Evolutionary conservation across 2,888 invertebrate species (phyloP), one percentile per base, ranked within the genome.

Genomic region (Stomorhina lunata): DNA sequence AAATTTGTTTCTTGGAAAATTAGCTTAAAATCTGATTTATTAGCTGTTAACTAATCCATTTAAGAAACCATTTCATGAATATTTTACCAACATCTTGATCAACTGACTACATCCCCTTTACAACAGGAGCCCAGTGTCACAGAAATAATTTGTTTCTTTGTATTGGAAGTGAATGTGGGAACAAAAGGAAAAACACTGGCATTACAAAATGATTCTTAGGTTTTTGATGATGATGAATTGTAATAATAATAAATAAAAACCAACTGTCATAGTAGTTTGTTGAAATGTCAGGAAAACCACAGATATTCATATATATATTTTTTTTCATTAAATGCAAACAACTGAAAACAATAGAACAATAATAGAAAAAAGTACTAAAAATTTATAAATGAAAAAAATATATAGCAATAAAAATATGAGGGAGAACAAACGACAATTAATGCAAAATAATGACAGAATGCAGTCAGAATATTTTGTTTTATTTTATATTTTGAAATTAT

Each of bases 281-380:
- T 15, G 25, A 81, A 75, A 82, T 75, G 59, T 71, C 61, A 82
- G 82, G 59, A 79, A 82, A 79, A 79, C 75, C 79, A 65, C 79
- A 73, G 66, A 73, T 61, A 75, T 63, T 48, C 25, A 40, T 12
- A 15, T 4, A 15, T 25, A 22, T 48, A 15, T 45, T 48, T 45
- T 66, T 69, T 75, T 75, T 82, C 66, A 79, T 82, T 71, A 79
- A 61, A 79, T 29, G 22, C 59, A 73, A 72, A 81, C 53, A 73
- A 69, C 45, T 61, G 61, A 73, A 75, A 72, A 81, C 79, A 66
- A 80, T 66, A 50, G 72, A 57, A 78, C 29, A 53, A 71, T 25
- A 71, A 59, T 71, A 34, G 27, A 59, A 10, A 37, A 61, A 50
- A 72, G 29, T n/a, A n/a, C n/a, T n/a, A 45, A 4, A 69, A 10